Evolutionary conservation across 2,888 invertebrate species (phyloP).

Genomic region (Campoplex capitator): DNA sequence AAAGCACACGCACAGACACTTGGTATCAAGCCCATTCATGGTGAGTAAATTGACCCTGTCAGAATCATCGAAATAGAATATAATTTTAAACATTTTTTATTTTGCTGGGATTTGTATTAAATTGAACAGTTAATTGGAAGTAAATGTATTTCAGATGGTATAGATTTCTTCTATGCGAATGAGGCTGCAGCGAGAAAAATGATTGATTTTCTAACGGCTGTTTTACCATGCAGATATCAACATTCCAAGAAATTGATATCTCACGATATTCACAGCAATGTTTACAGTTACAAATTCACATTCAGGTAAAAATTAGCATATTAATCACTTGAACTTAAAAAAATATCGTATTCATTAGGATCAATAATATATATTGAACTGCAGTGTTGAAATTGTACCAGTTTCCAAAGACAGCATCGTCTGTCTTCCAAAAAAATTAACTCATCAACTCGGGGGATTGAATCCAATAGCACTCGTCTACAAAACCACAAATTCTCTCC

Average conservation of each 20-base stretch:
- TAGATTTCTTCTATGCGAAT: slow-evolving; percentile 97
- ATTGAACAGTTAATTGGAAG: background rate
- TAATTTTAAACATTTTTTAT: background rate
- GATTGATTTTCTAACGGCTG: slow-evolving; percentile 95
- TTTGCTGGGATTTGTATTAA: too few species aligned
- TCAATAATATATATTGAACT: slow-evolving; percentile 73
- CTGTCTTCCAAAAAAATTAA: slow-evolving; percentile 94
- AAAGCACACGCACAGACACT: slow-evolving; percentile 95
- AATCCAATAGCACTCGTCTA: slow-evolving; percentile 94
- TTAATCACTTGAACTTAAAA: background rate
- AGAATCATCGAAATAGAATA: background rate
- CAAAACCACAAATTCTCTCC: slow-evolving; percentile 95
- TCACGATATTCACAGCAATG: slow-evolving; percentile 98
- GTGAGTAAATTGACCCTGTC: slow-evolving; percentile 84
- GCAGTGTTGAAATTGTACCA: slow-evolving; percentile 97
- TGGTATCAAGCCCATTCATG: slow-evolving; percentile 94
- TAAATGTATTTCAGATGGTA: slow-evolving; percentile 88
- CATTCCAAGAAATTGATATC: slow-evolving; percentile 98
- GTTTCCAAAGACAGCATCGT: slow-evolving; percentile 97
- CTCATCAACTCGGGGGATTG: slow-evolving; percentile 94
- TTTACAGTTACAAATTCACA: slow-evolving; percentile 98
- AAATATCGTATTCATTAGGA: background rate
- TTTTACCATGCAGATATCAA: slow-evolving; percentile 94
- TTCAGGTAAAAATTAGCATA: slow-evolving; percentile 84
- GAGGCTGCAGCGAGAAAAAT: slow-evolving; percentile 97